Evolutionary conservation across 2,888 invertebrate species (phyloP), one percentile per base, ranked within the genome.

Genomic region (Lepidochitona cinerea): DNA sequence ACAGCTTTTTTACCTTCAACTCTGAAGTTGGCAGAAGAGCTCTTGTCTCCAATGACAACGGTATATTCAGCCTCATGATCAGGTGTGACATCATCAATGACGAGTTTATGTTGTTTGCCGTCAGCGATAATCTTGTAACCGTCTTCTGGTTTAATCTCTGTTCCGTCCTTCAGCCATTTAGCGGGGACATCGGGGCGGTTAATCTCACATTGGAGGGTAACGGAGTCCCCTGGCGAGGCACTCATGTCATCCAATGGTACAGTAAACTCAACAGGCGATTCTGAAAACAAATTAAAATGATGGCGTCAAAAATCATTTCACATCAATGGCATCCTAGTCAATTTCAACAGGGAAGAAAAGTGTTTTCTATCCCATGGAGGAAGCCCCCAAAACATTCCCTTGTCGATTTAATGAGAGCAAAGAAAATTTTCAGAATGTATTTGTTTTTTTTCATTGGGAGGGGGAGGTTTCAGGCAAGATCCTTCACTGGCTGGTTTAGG

Each of bases 151-250:
- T 94, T 95, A 0, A 96, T 92, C 91, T 96, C 96, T 83, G 94
- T 94, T 94, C 82, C 79, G 53, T 80, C 70, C 70, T 95, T 94
- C 92, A 94, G 95, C 97, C 97, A 97, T 87, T 94, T 95, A 0
- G 96, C 96, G 0, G 96, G 91, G 14, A 97, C 97, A 90, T 97
- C 97, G 52, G 97, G 97, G 92, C 97, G 97, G 12, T 96, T 96
- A 14, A 97, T 92, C 90, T 97, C 96, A 80, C 97, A 96, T 26
- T 70, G 72, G 12, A 83, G 71, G 12, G 70, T 72, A 23, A 82
- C 73, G 9, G 74, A 69, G 4, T 79, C 75, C 3, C 78, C 77
- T 69, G 81, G 81, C 1, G 75, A 68, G 5, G 73, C 70, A 33
- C 68, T 64, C 37, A 35, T 68, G 18, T 81, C 75, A 32, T 74